A percentile compares a stretch with the other conserved stretches of the same genome.
Conservation (phyloP, 2,888 invertebrate species). For the Agonum fuliginosum region DNA sequence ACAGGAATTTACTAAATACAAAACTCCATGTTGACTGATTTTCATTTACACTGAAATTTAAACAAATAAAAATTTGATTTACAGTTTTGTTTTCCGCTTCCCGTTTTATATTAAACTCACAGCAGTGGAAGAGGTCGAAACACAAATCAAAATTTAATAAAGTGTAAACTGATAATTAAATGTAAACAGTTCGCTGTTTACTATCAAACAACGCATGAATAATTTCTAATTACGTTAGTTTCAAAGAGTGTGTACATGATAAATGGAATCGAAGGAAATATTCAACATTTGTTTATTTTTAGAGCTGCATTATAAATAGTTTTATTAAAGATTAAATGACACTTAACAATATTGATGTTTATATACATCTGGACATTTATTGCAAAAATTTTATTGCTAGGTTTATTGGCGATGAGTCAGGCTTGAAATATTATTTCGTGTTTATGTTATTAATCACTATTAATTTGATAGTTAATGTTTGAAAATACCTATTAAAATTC, state of each 20-base stretch:
- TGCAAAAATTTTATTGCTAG: slow-evolving; percentile 9
- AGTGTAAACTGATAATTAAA: slow-evolving; percentile 45
- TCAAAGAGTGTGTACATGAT: slow-evolving; percentile 21
- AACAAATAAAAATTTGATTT: slow-evolving; percentile 40
- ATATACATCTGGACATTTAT: slow-evolving; percentile 26
- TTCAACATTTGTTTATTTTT: background rate
- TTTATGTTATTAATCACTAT: background rate
- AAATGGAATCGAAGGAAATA: background rate
- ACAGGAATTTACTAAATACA: too few relatives aligned
- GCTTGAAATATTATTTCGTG: background rate
- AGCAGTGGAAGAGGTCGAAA: slow-evolving; percentile 32
- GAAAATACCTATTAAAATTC: too few relatives aligned
- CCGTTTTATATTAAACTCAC: slow-evolving; percentile 25
- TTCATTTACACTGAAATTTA: background rate
- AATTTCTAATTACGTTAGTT: slow-evolving; percentile 27
- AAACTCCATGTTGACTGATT: background rate
- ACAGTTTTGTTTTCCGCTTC: slow-evolving; percentile 40
- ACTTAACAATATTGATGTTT: slow-evolving; percentile 33
- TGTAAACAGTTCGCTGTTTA: slow-evolving; percentile 33
- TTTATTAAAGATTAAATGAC: slow-evolving; percentile 21
- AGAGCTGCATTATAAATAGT: slow-evolving; percentile 13
- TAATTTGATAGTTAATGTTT: too few relatives aligned
- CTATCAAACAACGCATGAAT: slow-evolving; percentile 33
- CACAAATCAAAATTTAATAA: slow-evolving; percentile 46
- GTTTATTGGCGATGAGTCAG: background rate